A percentile compares a stretch with the other conserved stretches of the same genome.
These are phyloP conservation scores for Diabrotica undecimpunctata DNA, from an alignment of 1,140 invertebrate genomes.

Conservation along the genomic window DNA sequence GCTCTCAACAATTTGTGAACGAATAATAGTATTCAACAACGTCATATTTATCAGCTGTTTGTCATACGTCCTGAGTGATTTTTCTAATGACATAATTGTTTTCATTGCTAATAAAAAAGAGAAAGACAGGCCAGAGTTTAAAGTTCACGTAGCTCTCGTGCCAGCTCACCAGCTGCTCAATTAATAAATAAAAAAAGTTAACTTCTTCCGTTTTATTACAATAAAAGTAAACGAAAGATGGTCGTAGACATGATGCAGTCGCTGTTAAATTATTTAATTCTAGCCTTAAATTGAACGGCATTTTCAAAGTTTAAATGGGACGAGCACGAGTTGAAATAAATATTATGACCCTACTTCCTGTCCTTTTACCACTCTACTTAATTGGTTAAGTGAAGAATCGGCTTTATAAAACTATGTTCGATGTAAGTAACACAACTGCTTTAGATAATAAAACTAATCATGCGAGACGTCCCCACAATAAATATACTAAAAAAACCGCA, in stretches of 20 bases:
- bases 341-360: conserved; percentile 42
- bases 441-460: neutral
- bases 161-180: conserved; percentile 9
- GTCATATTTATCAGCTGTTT: neutral
- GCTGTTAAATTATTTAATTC: conserved; percentile 41
- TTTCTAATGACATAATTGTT: neutral
- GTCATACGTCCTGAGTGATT: neutral
- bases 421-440: neutral
- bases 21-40: no score
- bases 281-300: conserved; percentile 39
- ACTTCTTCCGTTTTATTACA: conserved; percentile 7
- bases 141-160: conserved; percentile 14
- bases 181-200: conserved; percentile 2
- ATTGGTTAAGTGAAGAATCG: conserved; percentile 36
- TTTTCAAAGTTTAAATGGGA: conserved; percentile 40
- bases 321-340: conserved; percentile 42
- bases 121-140: conserved; percentile 3
- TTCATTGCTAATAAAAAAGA: neutral
- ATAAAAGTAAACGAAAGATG: conserved; percentile 17
- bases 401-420: conserved; percentile 1
- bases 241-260: conserved; percentile 20
- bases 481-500: no score
- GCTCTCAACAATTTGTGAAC: no score
- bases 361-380: conserved; percentile 33
- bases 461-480: neutral